Evolutionary conservation across 2,888 invertebrate genomes (phyloP), one percentile per base, ranked within the genome.

Genomic region (Stratiomys singularior): DNA sequence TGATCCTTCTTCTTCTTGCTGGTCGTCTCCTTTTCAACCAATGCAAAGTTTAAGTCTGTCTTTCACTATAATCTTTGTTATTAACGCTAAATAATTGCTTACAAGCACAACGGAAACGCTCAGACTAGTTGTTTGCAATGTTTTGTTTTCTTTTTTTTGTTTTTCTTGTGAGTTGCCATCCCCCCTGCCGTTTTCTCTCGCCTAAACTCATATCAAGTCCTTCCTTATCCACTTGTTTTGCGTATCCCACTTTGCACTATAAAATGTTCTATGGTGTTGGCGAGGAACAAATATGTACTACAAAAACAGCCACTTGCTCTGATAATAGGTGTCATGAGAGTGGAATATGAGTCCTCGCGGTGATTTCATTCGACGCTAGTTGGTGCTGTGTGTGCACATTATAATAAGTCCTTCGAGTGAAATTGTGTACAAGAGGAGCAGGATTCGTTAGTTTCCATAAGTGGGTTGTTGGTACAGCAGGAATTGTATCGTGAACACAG

Each of bases 261-360:
- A 13, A 18, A 52, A 52, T 52, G n/a, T 52, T 52, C 52, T 52
- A 52, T 4, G 15, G 4, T 52, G 52, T 37, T 37, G 37, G 37
- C 37, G 37, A 9, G 18, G 15, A 52, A 52, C 15, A 52, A n/a
- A 52, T 52, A 52, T 2, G 52, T 9, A 52, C 18, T 4, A 52
- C 52, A 52, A 18, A 9, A 52, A 52, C 52, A 52, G 52, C 52
- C 52, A 52, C 52, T 52, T 52, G 52, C 52, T 37, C 3, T 52
- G 52, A 52, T 52, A 52, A 52, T 52, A 52, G 52, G 52, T 52
- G 52, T 52, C 52, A 52, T 52, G 52, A 52, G 52, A 52, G 37
- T 37, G 52, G 52, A 52, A 52, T 52, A 52, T 52, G 52, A 52
- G 52, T 52, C 52, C 52, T 52, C 7, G 15, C 18, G 15, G 52